These are phyloP conservation scores for Papilio xuthus DNA, from an alignment of 1,140 invertebrate genomes.

Conservation along the genomic window DNA sequence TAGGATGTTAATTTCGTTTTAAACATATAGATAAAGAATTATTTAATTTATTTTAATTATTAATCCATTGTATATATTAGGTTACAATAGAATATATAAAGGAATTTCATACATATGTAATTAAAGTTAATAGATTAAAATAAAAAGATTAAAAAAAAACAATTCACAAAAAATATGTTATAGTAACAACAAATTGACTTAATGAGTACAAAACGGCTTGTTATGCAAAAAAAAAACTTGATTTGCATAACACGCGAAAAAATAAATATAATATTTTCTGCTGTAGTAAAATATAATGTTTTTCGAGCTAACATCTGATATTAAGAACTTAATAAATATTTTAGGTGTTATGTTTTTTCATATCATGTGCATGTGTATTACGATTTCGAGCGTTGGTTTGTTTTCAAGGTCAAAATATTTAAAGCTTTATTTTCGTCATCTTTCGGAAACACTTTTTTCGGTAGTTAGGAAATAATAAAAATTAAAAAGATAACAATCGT, in stretches of 20 bases:
- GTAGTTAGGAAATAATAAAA: too few species aligned
- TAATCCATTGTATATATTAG: too few species aligned
- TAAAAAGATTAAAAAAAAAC: background rate
- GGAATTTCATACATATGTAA: background rate
- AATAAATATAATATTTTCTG: background rate
- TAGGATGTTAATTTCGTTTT: too few species aligned
- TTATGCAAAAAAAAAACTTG: background rate
- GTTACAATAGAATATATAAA: too few species aligned
- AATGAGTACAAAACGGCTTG: background rate
- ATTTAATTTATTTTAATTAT: too few species aligned
- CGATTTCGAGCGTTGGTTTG: background rate
- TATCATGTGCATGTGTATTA: background rate
- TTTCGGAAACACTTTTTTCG: too few species aligned
- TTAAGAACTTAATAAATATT: background rate
- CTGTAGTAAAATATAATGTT: background rate
- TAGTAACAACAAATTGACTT: background rate
- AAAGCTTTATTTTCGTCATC: background rate
- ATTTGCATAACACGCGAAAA: background rate
- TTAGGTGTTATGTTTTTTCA: background rate
- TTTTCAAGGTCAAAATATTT: background rate
- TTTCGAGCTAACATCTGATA: background rate
- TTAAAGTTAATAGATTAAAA: background rate
- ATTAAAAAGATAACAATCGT: too few species aligned
- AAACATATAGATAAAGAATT: too few species aligned
- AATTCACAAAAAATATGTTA: background rate